These are phyloP conservation scores for Leptocoma aspasia DNA, from an alignment of 2,113 vertebrate species.

Conservation along the genomic window DNA sequence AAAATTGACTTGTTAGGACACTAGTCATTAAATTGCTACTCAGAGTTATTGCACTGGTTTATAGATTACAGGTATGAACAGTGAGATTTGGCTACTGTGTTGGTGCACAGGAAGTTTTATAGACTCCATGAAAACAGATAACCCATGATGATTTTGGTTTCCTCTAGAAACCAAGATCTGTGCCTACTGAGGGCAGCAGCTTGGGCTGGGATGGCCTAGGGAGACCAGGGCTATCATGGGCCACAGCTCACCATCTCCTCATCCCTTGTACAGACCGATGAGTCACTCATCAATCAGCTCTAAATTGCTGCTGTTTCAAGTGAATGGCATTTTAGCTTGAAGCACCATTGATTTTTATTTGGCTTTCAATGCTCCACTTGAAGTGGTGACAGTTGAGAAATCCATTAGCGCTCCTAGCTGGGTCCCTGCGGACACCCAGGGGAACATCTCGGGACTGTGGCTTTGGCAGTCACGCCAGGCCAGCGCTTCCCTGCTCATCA, in stretches of 20 bases:
- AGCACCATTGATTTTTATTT: constrained; percentile 17
- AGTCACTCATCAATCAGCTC: neutral
- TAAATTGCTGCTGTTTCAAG: neutral
- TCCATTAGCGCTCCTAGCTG: neutral
- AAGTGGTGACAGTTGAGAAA: neutral
- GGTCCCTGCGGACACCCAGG: neutral
- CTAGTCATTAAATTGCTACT: neutral
- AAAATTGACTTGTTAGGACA: neutral
- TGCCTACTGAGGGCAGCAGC: neutral
- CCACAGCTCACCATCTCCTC: neutral
- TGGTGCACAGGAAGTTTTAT: neutral
- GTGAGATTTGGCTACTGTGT: neutral
- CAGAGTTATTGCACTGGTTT: neutral
- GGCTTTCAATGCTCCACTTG: neutral
- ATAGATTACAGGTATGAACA: neutral
- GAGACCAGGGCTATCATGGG: neutral
- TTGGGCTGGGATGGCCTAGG: neutral
- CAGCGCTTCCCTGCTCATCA: neutral
- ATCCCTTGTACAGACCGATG: neutral
- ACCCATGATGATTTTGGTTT: neutral
- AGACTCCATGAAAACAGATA: neutral
- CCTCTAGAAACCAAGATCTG: neutral
- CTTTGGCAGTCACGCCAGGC: neutral
- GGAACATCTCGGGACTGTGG: neutral
- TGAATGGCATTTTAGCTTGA: neutral